phyloP scores from a whole-genome alignment of 2,888 invertebrate genomes.

The Limnephilus rhombicus region DNA sequence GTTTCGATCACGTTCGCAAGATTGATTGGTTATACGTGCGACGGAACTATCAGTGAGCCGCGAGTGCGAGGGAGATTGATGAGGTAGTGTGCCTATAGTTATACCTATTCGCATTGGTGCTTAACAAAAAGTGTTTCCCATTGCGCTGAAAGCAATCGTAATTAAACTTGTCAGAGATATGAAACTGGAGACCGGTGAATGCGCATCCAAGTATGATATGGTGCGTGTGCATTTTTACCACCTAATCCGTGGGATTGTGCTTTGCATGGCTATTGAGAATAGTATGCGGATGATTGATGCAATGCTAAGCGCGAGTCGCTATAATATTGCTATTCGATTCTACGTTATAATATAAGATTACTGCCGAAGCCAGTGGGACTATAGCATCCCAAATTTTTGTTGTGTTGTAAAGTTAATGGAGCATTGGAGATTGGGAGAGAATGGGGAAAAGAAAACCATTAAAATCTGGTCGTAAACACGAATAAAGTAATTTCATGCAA shows the following conservation, averaged over 20 bases:
- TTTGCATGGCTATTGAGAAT: neutral
- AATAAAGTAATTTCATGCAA: too few relatives aligned
- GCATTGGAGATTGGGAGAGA: neutral
- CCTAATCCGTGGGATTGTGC: constrained; percentile 47
- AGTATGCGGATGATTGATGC: neutral
- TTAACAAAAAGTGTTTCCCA: constrained; percentile 50
- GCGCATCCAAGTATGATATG: constrained; percentile 52
- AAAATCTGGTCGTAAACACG: too few relatives aligned
- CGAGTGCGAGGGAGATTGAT: constrained; percentile 30
- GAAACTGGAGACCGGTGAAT: constrained; percentile 59
- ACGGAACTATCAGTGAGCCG: constrained; percentile 12
- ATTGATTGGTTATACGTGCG: constrained; percentile 41
- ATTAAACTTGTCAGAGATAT: constrained; percentile 63
- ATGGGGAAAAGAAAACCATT: neutral
- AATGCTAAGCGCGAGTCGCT: neutral
- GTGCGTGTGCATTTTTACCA: constrained; percentile 58
- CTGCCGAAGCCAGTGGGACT: too few relatives aligned
- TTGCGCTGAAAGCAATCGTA: constrained; percentile 58
- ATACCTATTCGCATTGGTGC: constrained; percentile 32
- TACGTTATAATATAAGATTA: neutral
- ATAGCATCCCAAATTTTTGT: neutral
- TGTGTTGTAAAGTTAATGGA: neutral
- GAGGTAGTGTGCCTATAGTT: neutral
- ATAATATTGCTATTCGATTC: neutral
- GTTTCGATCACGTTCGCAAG: constrained; percentile 49